A percentile compares a stretch with the other conserved stretches of the same genome.
These are phyloP conservation scores for Dufourea novaeangliae DNA, from an alignment of 1,140 invertebrate genomes.

Conservation along the genomic window DNA sequence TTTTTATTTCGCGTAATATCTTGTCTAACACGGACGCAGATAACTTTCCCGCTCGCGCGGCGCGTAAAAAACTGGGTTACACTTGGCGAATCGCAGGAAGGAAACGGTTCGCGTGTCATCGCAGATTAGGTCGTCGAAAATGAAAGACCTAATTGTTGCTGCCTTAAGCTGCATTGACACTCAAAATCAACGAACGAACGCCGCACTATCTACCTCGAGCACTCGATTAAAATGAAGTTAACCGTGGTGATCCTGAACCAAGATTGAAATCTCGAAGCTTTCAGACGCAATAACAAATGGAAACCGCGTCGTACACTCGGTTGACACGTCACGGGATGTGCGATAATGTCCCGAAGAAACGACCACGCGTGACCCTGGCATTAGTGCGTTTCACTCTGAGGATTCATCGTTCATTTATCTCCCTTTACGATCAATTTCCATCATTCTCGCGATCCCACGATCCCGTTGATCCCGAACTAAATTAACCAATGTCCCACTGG, in stretches of 20 bases:
- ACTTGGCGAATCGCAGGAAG: conserved; percentile 21
- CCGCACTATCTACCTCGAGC: no score
- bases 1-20: conserved; percentile 41
- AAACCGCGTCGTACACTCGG: neutral
- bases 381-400: conserved; percentile 16
- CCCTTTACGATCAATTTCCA: neutral
- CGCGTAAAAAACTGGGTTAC: conserved; percentile 43
- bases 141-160: neutral
- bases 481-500: no score
- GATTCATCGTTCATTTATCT: neutral
- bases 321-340: conserved; percentile 6
- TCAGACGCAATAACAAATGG: neutral
- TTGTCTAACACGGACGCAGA: conserved; percentile 60
- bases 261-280: no score
- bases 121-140: conserved; percentile 14
- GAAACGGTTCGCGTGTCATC: conserved; percentile 14
- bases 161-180: no score
- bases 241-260: no score
- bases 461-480: no score
- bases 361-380: conserved; percentile 56
- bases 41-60: conserved; percentile 37
- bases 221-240: no score
- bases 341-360: conserved; percentile 47
- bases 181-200: no score
- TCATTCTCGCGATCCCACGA: neutral